A percentile compares a stretch with the other conserved stretches of the same genome.
phyloP scores from a whole-genome alignment of 1,140 invertebrate genomes.

The Portunus trituberculatus region DNA sequence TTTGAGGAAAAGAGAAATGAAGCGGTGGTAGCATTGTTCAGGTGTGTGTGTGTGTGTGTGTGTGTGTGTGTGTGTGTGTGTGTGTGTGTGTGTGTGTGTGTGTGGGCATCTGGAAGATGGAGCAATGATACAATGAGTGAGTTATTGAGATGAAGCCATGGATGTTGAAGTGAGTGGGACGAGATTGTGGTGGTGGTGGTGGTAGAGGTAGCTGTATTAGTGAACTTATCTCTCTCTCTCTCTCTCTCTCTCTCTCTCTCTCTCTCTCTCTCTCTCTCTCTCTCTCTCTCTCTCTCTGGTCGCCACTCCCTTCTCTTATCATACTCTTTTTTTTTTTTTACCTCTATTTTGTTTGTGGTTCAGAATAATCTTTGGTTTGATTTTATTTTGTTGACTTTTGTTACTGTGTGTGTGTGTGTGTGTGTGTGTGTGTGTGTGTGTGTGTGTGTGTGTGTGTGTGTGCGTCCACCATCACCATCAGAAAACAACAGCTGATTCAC shows the following conservation, averaged over 20 bases:
- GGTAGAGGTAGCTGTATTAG: background rate
- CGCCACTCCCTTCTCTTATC: conserved; percentile 9
- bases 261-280: too few species aligned
- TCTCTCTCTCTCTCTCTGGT: too few species aligned
- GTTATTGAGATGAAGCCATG: background rate
- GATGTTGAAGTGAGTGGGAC: background rate
- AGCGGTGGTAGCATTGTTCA: too few species aligned
- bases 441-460: conserved; percentile 18
- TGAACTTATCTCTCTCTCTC: background rate
- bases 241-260: too few species aligned
- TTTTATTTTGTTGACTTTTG: too few species aligned
- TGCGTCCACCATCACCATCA: too few species aligned
- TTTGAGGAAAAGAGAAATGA: background rate
- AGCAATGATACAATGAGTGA: background rate
- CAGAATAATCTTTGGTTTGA: too few species aligned
- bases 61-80: too few species aligned
- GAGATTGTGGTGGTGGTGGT: background rate
- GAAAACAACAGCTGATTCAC: too few species aligned
- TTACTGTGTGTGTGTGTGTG: background rate
- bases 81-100: background rate
- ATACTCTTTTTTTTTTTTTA: background rate
- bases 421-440: conserved; percentile 11
- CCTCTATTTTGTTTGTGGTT: too few species aligned
- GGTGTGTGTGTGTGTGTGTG: too few species aligned
- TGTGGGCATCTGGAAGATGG: conserved; percentile 16